These are phyloP conservation scores for Empidonax alnorum DNA, from an alignment of 2,113 vertebrate species.

Conservation along the genomic window DNA sequence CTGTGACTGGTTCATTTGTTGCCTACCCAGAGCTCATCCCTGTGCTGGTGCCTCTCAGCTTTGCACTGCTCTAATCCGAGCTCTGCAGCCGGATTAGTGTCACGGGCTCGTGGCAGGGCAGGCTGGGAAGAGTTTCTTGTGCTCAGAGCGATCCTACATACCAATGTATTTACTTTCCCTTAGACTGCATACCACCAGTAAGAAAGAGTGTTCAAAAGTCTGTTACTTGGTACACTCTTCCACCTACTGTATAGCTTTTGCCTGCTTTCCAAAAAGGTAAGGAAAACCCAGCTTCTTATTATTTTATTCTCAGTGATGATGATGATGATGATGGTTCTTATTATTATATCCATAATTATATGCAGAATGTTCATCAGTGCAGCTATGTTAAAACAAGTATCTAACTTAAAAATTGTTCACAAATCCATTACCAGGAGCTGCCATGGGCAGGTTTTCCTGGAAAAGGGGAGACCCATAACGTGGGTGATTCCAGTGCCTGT, in stretches of 20 bases:
- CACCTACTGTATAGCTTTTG: slow-evolving; percentile 85
- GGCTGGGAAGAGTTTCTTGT: not conserved
- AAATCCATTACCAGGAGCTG: accelerated
- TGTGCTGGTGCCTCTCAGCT: not conserved
- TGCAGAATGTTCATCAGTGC: not conserved
- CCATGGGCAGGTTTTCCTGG: not conserved
- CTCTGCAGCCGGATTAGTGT: not conserved
- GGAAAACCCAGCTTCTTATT: slow-evolving; percentile 67
- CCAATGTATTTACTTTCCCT: slow-evolving; percentile 83
- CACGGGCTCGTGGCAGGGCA: not conserved
- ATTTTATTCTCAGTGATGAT: slow-evolving; percentile 5
- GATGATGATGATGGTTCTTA: not conserved
- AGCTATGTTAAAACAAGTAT: not conserved
- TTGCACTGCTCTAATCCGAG: not conserved
- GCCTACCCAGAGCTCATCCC: not conserved
- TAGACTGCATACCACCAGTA: slow-evolving; percentile 81
- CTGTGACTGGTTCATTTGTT: not conserved
- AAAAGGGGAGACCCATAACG: not conserved
- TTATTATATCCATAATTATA: not conserved
- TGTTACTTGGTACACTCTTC: slow-evolving; percentile 85
- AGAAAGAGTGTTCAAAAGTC: slow-evolving; percentile 85
- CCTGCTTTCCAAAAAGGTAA: slow-evolving; percentile 81
- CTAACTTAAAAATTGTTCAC: slow-evolving; percentile 58
- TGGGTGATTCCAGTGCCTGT: not conserved
- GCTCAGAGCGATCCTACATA: slow-evolving; percentile 58